Evolutionary conservation across 2,888 invertebrate species (phyloP).

Genomic region (Volucella inflata): DNA sequence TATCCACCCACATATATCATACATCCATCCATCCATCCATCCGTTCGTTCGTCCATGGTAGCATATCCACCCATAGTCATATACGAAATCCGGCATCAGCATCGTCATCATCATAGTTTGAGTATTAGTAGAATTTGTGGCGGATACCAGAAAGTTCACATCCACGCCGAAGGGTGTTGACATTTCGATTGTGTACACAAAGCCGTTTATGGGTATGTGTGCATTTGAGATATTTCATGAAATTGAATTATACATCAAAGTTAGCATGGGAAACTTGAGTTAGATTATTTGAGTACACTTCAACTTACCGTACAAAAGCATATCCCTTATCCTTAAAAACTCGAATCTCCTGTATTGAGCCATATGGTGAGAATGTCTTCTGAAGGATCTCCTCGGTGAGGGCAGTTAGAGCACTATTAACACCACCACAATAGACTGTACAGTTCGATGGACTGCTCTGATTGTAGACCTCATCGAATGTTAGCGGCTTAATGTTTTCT

Average conservation of each 20-base stretch:
- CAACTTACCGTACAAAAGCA: slow-evolving; percentile 94
- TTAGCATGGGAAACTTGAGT: slow-evolving; percentile 45
- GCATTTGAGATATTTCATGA: slow-evolving; percentile 34
- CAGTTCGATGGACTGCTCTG: slow-evolving; percentile 99
- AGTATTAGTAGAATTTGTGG: slow-evolving; percentile 24
- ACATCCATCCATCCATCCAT: too few species aligned
- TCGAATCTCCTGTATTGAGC: slow-evolving; percentile 98
- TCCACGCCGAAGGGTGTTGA: slow-evolving; percentile 57
- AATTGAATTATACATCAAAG: slow-evolving; percentile 70
- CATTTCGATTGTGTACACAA: slow-evolving; percentile 36
- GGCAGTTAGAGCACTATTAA: slow-evolving; percentile 88
- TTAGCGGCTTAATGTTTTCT: slow-evolving; percentile 95
- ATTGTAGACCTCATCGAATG: slow-evolving; percentile 99
- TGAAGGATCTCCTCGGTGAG: slow-evolving; percentile 98
- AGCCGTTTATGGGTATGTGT: slow-evolving; percentile 26
- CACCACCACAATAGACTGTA: slow-evolving; percentile 99
- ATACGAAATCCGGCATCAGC: slow-evolving; percentile 1
- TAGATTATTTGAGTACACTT: slow-evolving; percentile 17
- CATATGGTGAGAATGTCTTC: slow-evolving; percentile 97
- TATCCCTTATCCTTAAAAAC: slow-evolving; percentile 99
- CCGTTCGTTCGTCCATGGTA: slow-evolving; percentile 84
- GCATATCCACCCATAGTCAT: slow-evolving; percentile 44
- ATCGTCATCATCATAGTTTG: slow-evolving; percentile 26
- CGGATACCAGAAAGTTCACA: slow-evolving; percentile 6
- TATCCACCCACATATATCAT: slow-evolving; percentile 46